Conservation (phyloP, 2,888 invertebrate genomes). For the Sinohyriopsis cumingii region DNA sequence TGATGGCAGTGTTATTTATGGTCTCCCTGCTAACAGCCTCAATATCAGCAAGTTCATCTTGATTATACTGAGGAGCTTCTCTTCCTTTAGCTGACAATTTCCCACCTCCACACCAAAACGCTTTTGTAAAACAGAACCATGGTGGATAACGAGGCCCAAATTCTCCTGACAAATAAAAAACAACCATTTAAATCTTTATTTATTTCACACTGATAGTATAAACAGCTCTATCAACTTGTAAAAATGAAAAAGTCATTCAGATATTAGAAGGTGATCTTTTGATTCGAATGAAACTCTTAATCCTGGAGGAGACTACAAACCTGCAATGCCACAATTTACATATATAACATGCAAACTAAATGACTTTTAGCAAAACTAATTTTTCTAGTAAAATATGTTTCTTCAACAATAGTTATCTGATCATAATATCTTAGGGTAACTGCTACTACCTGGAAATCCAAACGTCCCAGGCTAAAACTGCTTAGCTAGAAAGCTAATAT, state of each 20-base stretch:
- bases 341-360: background rate
- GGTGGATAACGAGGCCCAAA: constrained; percentile 85
- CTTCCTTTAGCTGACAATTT: background rate
- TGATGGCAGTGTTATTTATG: constrained; percentile 47
- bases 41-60: constrained; percentile 67
- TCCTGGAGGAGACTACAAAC: background rate
- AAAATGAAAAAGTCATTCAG: no score
- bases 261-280: no score
- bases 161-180: constrained; percentile 77
- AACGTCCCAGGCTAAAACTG: no score
- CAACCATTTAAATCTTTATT: no score
- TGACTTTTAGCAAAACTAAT: background rate
- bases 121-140: constrained; percentile 82
- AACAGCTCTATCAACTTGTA: no score
- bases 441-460: no score
- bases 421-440: no score
- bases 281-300: no score
- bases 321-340: background rate
- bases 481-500: no score
- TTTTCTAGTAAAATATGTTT: no score
- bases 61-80: constrained; percentile 66
- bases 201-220: no score
- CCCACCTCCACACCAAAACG: constrained; percentile 77
- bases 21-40: constrained; percentile 74
- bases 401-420: no score